Base-by-base conservation (phyloP, 2,888 invertebrate species). In the Sesamia inferens region DNA sequence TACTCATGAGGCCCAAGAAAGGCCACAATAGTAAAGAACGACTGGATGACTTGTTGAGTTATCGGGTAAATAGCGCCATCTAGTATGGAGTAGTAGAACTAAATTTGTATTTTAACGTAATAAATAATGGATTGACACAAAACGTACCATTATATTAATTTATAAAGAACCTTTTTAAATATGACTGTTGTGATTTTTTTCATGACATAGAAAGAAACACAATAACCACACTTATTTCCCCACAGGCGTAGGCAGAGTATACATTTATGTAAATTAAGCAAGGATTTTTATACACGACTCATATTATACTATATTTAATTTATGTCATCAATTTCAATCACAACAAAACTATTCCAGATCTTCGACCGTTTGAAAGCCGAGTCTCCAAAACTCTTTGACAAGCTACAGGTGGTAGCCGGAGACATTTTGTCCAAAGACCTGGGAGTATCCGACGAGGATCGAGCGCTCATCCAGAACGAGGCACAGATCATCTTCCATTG, bases 401-500 rank as follows among this genome's bases (percentile, higher is more conserved):
- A 98, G 92, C 93, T 98, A 47, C 93, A 96, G 47, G 96, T 97
- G 0, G 94, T 98, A 6, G 94, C 97, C 24, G 98, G 98, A 1
- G 98, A 98, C 88, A 96, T 97, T 14, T 93, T 97, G 13, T 91
- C 93, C 22, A 96, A 97, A n/a, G 95, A 96, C 77, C 94, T 98
- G 84, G 97, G 97, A 0, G 93, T 98, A 5, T 96, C 96, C 3
- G 84, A 91, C 1, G 94, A 96, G 65, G 97, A 97, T 85, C 96
- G 97, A 68, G 91, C 96, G 63, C 92, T 96, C 69, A 88, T 98
- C 42, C 95, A 96, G 71, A 92, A 96, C 10, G 97, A 97, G 76
- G 97, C 97, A 24, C 97, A 98, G 76, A 96, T 98, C 13, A 96
- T 98, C 16, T 98, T 98, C 92, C 98, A 99, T 89, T 98, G 98